Evolutionary conservation across 2,888 invertebrate genomes (phyloP).

Genomic region (Ramazzottius varieornatus): DNA sequence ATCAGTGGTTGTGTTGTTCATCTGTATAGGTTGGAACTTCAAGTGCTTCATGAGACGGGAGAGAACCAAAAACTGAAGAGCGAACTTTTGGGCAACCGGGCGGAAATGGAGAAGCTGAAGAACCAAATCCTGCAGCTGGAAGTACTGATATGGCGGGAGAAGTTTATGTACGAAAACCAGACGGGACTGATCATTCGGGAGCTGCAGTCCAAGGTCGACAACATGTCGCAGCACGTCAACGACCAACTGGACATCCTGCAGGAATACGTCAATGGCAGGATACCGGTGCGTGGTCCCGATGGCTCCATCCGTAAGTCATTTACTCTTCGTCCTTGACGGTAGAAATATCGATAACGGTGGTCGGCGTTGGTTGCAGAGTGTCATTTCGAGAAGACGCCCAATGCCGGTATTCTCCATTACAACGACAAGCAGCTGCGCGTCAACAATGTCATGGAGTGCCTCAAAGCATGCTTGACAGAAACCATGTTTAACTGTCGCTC

Average conservation of each 20-base stretch:
- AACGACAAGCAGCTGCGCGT: conserved; percentile 2
- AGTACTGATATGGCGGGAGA: not conserved
- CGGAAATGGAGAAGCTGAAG: conserved; percentile 4
- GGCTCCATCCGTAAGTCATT: not conserved
- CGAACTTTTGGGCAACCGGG: not conserved
- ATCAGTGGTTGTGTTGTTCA: too few species aligned
- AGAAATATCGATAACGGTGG: not conserved
- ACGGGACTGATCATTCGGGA: not conserved
- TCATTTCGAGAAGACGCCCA: conserved; percentile 3
- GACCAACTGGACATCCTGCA: conserved; percentile 4
- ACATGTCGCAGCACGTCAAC: conserved; percentile 4
- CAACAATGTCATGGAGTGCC: conserved; percentile 3
- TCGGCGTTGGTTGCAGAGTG: not conserved
- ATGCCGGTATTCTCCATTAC: conserved; percentile 2
- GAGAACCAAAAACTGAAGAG: conserved; percentile 2
- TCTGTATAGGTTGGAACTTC: conserved; percentile 1
- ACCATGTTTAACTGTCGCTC: conserved; percentile 4
- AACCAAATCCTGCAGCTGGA: conserved; percentile 2
- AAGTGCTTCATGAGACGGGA: not conserved
- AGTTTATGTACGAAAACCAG: conserved; percentile 3
- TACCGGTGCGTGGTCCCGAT: not conserved
- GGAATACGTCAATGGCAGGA: conserved; percentile 2
- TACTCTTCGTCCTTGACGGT: not conserved
- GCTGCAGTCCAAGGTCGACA: conserved; percentile 2
- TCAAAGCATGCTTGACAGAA: not conserved